Conservation (phyloP, 2,797 vertebrate genomes). For the Monodelphis domestica region DNA sequence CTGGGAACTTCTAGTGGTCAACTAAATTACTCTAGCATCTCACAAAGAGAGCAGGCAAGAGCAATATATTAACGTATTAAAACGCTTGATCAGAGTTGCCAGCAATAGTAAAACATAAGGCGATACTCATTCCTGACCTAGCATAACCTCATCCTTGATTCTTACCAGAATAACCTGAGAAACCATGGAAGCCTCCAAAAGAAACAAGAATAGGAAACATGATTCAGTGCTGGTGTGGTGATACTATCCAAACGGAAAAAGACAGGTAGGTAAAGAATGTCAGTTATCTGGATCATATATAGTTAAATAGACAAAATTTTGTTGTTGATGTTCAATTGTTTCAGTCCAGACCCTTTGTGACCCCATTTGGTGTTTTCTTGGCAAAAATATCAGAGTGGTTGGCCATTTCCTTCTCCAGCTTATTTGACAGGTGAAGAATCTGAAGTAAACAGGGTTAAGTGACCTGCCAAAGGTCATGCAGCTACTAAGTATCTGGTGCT, state of each 20-base stretch:
- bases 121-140: background rate
- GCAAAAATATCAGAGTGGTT: no score
- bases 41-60: background rate
- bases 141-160: background rate
- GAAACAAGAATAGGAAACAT: background rate
- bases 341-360: no score
- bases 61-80: background rate
- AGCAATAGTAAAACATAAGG: background rate
- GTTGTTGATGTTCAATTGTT: no score
- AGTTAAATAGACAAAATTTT: background rate
- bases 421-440: no score
- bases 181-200: background rate
- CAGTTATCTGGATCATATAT: background rate
- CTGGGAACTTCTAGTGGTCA: background rate
- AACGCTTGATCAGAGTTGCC: background rate
- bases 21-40: background rate
- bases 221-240: background rate
- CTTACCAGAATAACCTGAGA: background rate
- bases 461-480: no score
- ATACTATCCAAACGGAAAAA: background rate
- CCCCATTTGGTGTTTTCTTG: no score
- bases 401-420: no score
- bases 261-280: background rate
- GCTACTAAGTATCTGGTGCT: no score
- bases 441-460: no score